A percentile compares a stretch with the other conserved stretches of the same genome.
These are phyloP conservation scores for Neomorphus geoffroyi DNA, from an alignment of 2,797 vertebrate genomes.

Conservation along the genomic window DNA sequence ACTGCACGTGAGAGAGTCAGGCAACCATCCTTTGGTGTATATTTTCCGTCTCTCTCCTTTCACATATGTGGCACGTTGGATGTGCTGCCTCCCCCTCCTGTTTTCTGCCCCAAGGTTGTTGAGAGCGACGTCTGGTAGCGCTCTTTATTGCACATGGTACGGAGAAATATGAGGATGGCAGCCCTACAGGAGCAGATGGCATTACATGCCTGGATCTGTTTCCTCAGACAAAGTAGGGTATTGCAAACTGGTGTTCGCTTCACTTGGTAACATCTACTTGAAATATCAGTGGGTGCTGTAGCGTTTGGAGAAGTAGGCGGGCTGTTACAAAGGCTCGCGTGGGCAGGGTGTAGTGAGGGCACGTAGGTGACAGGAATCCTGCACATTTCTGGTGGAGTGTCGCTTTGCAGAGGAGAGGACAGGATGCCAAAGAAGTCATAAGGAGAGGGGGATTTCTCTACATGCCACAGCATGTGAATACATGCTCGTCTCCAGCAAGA, in stretches of 20 bases:
- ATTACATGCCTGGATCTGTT: slow-evolving; percentile 71
- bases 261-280: slow-evolving; percentile 60
- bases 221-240: slow-evolving; percentile 73
- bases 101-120: slow-evolving; percentile 60
- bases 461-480: not conserved
- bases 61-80: slow-evolving; percentile 19
- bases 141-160: slow-evolving; percentile 65
- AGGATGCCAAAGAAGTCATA: not conserved
- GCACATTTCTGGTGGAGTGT: not conserved
- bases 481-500: not conserved
- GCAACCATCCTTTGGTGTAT: not conserved
- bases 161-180: slow-evolving; percentile 77
- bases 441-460: not conserved
- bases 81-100: slow-evolving; percentile 17
- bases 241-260: slow-evolving; percentile 72
- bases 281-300: slow-evolving; percentile 40
- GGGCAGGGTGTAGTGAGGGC: not conserved
- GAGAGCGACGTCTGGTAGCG: slow-evolving; percentile 54
- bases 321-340: not conserved
- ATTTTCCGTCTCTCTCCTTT: slow-evolving; percentile 14
- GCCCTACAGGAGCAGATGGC: slow-evolving; percentile 79
- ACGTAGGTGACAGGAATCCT: not conserved
- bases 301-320: not conserved
- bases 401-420: not conserved
- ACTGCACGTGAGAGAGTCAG: not conserved